Base-by-base conservation (phyloP, 2,113 vertebrate genomes). In the Hiodon tergisus region DNA sequence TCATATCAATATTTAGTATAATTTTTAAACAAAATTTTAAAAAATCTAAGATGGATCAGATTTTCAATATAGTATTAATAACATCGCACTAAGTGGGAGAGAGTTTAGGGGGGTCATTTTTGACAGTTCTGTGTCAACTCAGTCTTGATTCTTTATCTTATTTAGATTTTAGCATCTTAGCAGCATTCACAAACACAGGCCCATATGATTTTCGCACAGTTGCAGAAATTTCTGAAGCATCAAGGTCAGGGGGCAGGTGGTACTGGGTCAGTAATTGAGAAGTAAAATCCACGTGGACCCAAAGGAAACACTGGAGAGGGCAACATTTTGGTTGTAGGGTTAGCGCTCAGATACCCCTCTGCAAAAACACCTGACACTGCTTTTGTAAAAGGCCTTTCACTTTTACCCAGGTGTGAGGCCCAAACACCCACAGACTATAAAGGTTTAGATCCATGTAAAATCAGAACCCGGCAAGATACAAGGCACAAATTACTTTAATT, bases 241-340 rank as follows among this genome's bases (percentile, higher is more conserved):
- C 11, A 80, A 66, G 85, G 83, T 80, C 74, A 84, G 79, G 81
- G 83, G 84, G 82, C 86, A 88, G 83, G 86, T 85, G 85, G 85
- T 82, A 47, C 17, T 0, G 46, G 57, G 46, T 17, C n/a, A 54
- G 50, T 13, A 66, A 61, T 59, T 73, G 60, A 52, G 47, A 47
- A 62, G 59, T 31, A 4, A 10, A 71, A 48, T 82, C 81, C 80
- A 82, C 81, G 81, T 83, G 82, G 82, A 31, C 13, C n/a, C 50
- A n/a, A 47, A 62, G 71, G 72, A 74, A 79, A 80, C 77, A 77
- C 80, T 78, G 67, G 77, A 8, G 16, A 75, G 54, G 61, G 76
- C 72, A 63, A 50, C 73, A 47, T 47, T 66, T 69, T 53, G 46
- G 47, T 6, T 53, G 9, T 48, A 2, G 11, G 51, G 6, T 71